A percentile compares a stretch with the other conserved stretches of the same genome.
These are phyloP conservation scores for Fragum whitleyi DNA, from an alignment of 2,888 invertebrate genomes.

Conservation along the genomic window DNA sequence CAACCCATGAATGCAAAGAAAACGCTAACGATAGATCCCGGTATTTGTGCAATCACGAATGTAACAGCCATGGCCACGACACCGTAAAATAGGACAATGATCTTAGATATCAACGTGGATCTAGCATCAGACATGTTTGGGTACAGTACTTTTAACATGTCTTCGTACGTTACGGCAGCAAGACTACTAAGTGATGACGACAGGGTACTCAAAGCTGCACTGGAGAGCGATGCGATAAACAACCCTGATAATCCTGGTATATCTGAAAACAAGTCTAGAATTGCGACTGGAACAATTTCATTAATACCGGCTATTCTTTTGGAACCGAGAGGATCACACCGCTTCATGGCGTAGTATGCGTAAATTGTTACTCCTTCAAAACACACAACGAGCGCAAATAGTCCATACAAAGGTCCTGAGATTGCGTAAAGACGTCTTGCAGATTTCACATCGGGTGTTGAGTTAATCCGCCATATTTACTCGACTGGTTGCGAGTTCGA, in stretches of 20 bases:
- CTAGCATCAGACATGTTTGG: slow-evolving; percentile 26
- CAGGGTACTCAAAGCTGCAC: slow-evolving; percentile 48
- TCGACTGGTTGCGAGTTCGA: slow-evolving; percentile 26
- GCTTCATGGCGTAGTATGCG: slow-evolving; percentile 39
- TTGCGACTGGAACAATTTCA: slow-evolving; percentile 37
- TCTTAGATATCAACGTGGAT: slow-evolving; percentile 39
- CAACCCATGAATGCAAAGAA: slow-evolving; percentile 39
- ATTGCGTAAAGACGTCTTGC: slow-evolving; percentile 30
- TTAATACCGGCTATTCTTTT: slow-evolving; percentile 39
- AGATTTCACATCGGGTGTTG: slow-evolving; percentile 28
- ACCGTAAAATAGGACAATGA: slow-evolving; percentile 42
- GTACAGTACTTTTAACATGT: slow-evolving; percentile 30
- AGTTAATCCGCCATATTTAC: slow-evolving; percentile 31
- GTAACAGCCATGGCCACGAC: slow-evolving; percentile 33
- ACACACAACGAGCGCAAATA: neutral
- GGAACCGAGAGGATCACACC: slow-evolving; percentile 43
- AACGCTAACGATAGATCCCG: slow-evolving; percentile 25
- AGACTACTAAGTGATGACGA: slow-evolving; percentile 45
- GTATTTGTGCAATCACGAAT: slow-evolving; percentile 27
- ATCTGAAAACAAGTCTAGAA: slow-evolving; percentile 35
- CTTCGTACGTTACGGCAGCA: slow-evolving; percentile 40
- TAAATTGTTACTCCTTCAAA: slow-evolving; percentile 42
- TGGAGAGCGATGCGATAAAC: slow-evolving; percentile 49
- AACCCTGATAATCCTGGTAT: slow-evolving; percentile 43
- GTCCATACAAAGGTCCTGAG: slow-evolving; percentile 27